Percentiles rank a stretch among this genome's conserved stretches.
Conservation (phyloP, 2,113 vertebrate species). For the Brachypodius melanocephalos region DNA sequence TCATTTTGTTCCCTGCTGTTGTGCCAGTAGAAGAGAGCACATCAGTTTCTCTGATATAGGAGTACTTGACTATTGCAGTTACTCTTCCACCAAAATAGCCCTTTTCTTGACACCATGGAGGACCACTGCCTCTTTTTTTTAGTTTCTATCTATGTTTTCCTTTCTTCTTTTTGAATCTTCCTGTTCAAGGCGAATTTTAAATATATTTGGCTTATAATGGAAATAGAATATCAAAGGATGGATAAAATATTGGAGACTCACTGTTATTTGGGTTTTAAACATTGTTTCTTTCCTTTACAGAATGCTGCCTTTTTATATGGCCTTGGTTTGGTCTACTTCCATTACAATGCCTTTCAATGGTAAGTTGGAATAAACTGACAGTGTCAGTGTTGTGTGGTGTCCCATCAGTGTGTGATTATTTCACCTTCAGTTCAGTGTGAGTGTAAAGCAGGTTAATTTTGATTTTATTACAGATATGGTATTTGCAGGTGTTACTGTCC, state of each 20-base stretch:
- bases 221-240: not conserved
- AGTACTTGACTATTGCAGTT: not conserved
- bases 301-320: constrained; percentile 99
- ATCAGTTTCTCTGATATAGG: not conserved
- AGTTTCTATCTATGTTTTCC: not conserved
- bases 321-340: constrained; percentile 99
- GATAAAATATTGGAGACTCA: not conserved
- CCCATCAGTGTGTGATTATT: not conserved
- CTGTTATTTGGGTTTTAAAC: not conserved
- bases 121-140: not conserved
- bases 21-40: not conserved
- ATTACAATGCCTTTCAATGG: constrained; percentile 99
- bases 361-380: constrained; percentile 76
- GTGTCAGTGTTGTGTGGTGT: not conserved
- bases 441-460: not conserved
- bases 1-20: not conserved
- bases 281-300: constrained; percentile 76
- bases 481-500: not conserved
- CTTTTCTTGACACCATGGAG: not conserved
- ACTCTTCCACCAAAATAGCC: not conserved
- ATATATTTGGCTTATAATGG: not conserved
- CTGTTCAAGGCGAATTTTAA: not conserved
- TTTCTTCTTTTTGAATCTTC: not conserved
- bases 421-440: not conserved
- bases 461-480: accelerated